These are phyloP conservation scores for Ovis aries DNA, from an alignment of 2,113 vertebrate genomes.

Conservation along the genomic window ARS-UI_Ramb_v3.0 NC_056054.1:19223501-19224000, in stretches of 20 bases:
- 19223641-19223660: background rate
- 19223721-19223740: accelerated
- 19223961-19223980: conserved; percentile 86
- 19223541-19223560: background rate
- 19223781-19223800: background rate
- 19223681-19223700: background rate
- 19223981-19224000: conserved; percentile 82
- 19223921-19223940: conserved; percentile 91
- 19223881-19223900: background rate
- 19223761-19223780: background rate
- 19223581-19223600: background rate
- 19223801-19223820: background rate
- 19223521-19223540: background rate
- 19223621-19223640: background rate
- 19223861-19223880: conserved; percentile 19
- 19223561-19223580: background rate
- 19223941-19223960: conserved; percentile 88
- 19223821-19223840: conserved; percentile 67
- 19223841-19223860: conserved; percentile 59
- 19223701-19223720: background rate
- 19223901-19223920: conserved; percentile 82
- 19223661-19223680: background rate
- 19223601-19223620: background rate
- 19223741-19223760: background rate
- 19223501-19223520: background rate